phyloP scores from a whole-genome alignment of 2,888 invertebrate species.

The Orgyia antiqua region DNA sequence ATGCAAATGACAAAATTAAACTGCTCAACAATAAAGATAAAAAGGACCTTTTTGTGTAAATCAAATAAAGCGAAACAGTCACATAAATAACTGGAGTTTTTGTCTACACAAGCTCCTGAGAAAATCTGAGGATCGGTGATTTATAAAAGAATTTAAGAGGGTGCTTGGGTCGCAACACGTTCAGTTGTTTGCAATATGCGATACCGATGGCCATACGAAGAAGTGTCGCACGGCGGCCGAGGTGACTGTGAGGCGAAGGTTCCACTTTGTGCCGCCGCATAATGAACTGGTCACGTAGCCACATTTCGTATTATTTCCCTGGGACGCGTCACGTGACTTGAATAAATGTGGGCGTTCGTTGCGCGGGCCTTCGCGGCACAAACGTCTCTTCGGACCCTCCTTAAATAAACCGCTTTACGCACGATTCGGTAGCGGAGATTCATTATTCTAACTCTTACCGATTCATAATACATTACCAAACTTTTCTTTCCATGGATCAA shows the following conservation, averaged over 20 bases:
- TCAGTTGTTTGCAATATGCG: constrained; percentile 50
- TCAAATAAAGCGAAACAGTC: no score
- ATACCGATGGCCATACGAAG: constrained; percentile 30
- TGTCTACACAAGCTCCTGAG: no score
- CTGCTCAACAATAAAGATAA: no score
- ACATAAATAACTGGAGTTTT: no score
- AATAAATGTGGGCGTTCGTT: constrained; percentile 59
- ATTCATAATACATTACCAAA: constrained; percentile 52
- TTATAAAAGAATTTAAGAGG: no score
- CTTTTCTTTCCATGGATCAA: constrained; percentile 35
- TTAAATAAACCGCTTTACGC: constrained; percentile 77
- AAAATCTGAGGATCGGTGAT: no score
- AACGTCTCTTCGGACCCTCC: constrained; percentile 65
- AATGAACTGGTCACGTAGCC: constrained; percentile 77
- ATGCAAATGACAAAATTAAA: constrained; percentile 27
- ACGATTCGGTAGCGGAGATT: constrained; percentile 72
- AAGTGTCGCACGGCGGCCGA: constrained; percentile 30
- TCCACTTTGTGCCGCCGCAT: constrained; percentile 60
- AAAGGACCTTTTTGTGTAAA: no score
- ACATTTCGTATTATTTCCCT: constrained; percentile 79
- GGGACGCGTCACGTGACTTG: constrained; percentile 74
- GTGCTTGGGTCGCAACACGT: constrained; percentile 31
- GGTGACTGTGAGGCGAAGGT: constrained; percentile 47
- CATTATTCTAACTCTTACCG: constrained; percentile 72
- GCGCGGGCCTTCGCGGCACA: constrained; percentile 46